Base-by-base conservation (phyloP, 2,797 vertebrate genomes). In the Sebastes reedi region DNA sequence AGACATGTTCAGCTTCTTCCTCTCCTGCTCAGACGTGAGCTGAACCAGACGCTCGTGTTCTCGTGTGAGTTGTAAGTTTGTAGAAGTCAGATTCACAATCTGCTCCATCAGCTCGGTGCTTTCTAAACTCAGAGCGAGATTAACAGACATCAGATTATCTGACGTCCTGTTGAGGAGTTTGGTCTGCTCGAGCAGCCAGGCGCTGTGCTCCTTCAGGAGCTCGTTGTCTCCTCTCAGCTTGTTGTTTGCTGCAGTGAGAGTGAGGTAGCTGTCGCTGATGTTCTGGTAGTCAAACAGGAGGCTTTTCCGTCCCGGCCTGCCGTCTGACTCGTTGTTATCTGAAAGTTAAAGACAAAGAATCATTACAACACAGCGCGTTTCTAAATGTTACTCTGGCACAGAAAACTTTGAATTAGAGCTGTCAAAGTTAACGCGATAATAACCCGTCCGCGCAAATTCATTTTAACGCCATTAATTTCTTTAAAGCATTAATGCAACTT, bases 241-340 rank as follows among this genome's bases (percentile, higher is more conserved):
- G 10, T 3, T 12, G 70, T 83, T 89, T 1, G 5, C 54, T 55
- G 61, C 5, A 6, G 76, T 18, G 0, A 73, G 34, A 32, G 20
- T 12, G 20, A 75, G 20, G 66, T 68, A 67, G 16, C 67, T 52
- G 9, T 76, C 70, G 1, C 77, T 91, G 66, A 89, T 68, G 71
- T 88, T 91, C 72, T 75, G 83, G 67, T 65, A 39, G 16, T 88
- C 78, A 3, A 29, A 69, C 20, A 83, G 27, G 36, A 87, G 67
- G 24, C 12, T 72, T 5, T 42, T 85, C 78, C 82, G 56, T 3
- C 71, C 68, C 1, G 64, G 61, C 22, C 55, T 46, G 56, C 56
- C 5, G 46, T 71, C 52, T 24, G 81, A 73, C 58, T 34, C 54
- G 0, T 29, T 54, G 0, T 29, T 54, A 72, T 88, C 82, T 88